Conservation (phyloP, 2,113 vertebrate genomes). For the Lipotes vexillifer region DNA sequence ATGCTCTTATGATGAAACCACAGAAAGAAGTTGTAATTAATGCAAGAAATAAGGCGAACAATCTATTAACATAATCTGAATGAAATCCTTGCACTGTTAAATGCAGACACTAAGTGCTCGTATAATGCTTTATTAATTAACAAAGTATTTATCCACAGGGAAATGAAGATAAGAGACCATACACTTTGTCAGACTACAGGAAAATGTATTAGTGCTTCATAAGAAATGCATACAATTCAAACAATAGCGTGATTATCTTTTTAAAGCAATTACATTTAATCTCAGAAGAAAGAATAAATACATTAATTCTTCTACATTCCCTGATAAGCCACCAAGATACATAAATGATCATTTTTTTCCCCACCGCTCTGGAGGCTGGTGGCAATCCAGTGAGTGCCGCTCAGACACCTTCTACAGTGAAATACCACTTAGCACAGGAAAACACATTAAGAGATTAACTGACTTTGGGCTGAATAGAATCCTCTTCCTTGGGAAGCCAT, state of each 20-base stretch:
- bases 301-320: slow-evolving; percentile 75
- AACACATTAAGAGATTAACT: slow-evolving; percentile 33
- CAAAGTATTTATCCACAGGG: slow-evolving; percentile 85
- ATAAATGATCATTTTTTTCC: slow-evolving; percentile 66
- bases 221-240: slow-evolving; percentile 84
- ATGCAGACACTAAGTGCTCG: slow-evolving; percentile 80
- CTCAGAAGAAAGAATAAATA: slow-evolving; percentile 81
- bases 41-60: slow-evolving; percentile 80
- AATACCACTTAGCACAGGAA: slow-evolving; percentile 28
- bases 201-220: slow-evolving; percentile 83
- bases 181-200: slow-evolving; percentile 80
- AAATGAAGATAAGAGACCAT: slow-evolving; percentile 81
- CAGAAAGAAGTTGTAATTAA: slow-evolving; percentile 81
- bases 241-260: slow-evolving; percentile 84
- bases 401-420: slow-evolving; percentile 28
- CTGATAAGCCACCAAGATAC: slow-evolving; percentile 72
- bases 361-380: slow-evolving; percentile 59
- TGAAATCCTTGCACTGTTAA: slow-evolving; percentile 82
- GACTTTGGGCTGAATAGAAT: slow-evolving; percentile 38
- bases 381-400: slow-evolving; percentile 19
- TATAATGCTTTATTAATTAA: slow-evolving; percentile 88
- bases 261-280: slow-evolving; percentile 86
- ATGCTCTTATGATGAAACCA: slow-evolving; percentile 72
- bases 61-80: slow-evolving; percentile 87
- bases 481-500: background rate